Conservation (phyloP, 2,113 vertebrate species). For the Thermophis baileyi region DNA sequence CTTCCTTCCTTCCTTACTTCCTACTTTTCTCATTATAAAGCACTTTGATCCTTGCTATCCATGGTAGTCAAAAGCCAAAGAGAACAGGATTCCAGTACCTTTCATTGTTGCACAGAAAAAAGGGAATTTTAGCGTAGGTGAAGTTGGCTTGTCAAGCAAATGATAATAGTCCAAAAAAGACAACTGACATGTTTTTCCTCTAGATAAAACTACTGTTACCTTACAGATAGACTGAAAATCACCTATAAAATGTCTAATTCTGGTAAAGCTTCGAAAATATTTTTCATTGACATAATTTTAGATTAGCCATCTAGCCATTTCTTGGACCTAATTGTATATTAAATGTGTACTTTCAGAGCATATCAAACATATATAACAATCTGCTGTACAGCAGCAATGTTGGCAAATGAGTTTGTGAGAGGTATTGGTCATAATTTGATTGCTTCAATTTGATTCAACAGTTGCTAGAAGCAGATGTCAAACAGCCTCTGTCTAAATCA, state of each 20-base stretch:
- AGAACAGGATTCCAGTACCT: not conserved
- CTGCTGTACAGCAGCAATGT: not conserved
- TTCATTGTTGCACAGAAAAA: not conserved
- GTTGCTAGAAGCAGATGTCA: not conserved
- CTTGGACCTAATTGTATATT: not conserved
- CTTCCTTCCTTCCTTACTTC: not conserved
- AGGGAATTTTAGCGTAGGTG: not conserved
- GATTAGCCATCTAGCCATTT: not conserved
- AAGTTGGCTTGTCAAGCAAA: not conserved
- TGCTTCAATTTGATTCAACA: not conserved
- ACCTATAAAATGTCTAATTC: not conserved
- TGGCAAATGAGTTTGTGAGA: not conserved
- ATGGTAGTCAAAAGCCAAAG: not conserved
- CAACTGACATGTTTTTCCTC: not conserved
- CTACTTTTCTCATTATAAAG: not conserved
- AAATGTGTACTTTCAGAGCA: not conserved
- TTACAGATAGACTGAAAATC: not conserved
- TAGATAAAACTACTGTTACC: not conserved
- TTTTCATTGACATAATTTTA: not conserved
- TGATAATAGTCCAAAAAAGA: not conserved
- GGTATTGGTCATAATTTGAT: not conserved
- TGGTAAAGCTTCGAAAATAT: not conserved
- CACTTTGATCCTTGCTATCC: not conserved
- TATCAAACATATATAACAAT: not conserved
- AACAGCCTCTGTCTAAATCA: not conserved